A percentile compares a stretch with the other conserved stretches of the same genome.
phyloP scores from a whole-genome alignment of 2,888 invertebrate genomes.

The Epinotia brunnichana region DNA sequence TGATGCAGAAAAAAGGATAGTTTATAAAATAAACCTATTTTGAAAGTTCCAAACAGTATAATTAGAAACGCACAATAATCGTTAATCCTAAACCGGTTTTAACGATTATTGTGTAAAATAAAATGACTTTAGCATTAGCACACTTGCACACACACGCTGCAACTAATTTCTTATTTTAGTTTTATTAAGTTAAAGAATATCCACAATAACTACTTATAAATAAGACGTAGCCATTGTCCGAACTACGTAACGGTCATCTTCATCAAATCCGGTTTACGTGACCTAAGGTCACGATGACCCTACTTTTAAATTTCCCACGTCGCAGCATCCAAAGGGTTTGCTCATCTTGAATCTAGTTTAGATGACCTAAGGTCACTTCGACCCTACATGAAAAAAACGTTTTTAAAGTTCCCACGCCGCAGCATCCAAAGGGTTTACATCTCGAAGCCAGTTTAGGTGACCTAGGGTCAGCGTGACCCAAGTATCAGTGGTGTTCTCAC shows the following conservation, averaged over 20 bases:
- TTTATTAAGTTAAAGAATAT: not conserved
- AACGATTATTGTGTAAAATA: not conserved
- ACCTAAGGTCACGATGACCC: conserved; percentile 16
- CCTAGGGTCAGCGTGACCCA: conserved; percentile 24
- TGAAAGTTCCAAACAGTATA: no score
- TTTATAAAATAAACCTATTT: no score
- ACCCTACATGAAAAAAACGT: conserved; percentile 19
- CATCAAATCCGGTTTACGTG: conserved; percentile 12
- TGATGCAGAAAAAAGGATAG: no score
- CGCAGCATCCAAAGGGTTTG: conserved; percentile 31
- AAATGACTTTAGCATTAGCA: no score
- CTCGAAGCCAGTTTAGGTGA: conserved; percentile 27
- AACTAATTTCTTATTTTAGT: not conserved
- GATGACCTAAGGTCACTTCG: conserved; percentile 33
- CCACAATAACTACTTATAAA: not conserved
- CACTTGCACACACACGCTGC: not conserved
- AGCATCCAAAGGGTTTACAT: conserved; percentile 24
- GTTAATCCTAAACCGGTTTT: not conserved
- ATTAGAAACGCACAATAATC: no score
- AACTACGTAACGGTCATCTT: conserved; percentile 14
- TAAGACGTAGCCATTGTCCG: not conserved
- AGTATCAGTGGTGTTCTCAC: conserved; percentile 7
- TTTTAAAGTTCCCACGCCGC: conserved; percentile 23
- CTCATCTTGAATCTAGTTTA: not conserved
- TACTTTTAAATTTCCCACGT: conserved; percentile 18